phyloP scores from a whole-genome alignment of 2,113 vertebrate species.

The Sinocyclocheilus maitianheensis region DNA sequence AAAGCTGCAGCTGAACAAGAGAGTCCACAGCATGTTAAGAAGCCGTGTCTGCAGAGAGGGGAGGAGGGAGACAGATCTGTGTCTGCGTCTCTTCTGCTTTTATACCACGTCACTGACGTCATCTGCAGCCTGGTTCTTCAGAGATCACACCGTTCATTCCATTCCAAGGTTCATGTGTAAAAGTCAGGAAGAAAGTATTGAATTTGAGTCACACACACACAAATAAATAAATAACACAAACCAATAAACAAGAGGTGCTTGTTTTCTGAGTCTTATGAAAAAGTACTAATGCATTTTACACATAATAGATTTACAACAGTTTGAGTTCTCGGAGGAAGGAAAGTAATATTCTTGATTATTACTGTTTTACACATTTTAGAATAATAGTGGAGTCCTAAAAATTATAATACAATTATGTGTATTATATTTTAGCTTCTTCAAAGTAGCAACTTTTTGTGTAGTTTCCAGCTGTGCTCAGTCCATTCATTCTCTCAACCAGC shows the following conservation, averaged over 20 bases:
- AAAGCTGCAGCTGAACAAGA: constrained; percentile 4
- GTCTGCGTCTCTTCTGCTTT: constrained; percentile 26
- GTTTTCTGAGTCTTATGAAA: too few relatives aligned
- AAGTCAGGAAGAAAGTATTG: not conserved
- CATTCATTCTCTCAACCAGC: not conserved
- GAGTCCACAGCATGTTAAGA: constrained; percentile 20
- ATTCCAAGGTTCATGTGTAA: not conserved
- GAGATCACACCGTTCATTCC: constrained; percentile 21
- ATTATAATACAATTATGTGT: not conserved
- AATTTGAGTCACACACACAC: not conserved
- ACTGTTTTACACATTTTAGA: not conserved
- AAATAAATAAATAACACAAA: too few relatives aligned
- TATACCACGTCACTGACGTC: constrained; percentile 31
- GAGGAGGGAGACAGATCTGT: not conserved
- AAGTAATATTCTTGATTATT: too few relatives aligned
- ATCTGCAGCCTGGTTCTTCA: constrained; percentile 11
- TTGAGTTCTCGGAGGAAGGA: too few relatives aligned
- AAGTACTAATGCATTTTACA: too few relatives aligned
- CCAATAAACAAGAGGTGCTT: too few relatives aligned
- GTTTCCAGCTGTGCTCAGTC: not conserved
- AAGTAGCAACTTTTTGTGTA: not conserved
- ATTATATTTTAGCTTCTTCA: not conserved
- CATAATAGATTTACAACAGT: too few relatives aligned
- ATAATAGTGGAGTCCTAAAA: not conserved
- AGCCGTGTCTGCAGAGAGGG: not conserved